A percentile compares a stretch with the other conserved stretches of the same genome.
phyloP scores from a whole-genome alignment of 1,140 invertebrate genomes.

The Semibalanus balanoides region DNA sequence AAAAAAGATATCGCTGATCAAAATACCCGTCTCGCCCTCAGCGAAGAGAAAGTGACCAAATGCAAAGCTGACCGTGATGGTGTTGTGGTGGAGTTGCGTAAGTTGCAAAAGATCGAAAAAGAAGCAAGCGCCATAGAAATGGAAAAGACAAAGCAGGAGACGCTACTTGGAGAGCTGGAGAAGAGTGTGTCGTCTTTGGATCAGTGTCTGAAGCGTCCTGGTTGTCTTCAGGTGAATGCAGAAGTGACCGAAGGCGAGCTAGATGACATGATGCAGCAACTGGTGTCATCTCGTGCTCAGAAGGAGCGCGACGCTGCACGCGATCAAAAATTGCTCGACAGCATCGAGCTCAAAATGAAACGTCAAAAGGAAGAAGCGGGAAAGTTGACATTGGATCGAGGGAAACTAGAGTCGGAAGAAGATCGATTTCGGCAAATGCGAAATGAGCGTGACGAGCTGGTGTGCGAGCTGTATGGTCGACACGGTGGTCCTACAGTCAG shows the following conservation, averaged over 20 bases:
- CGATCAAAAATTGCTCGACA: background rate
- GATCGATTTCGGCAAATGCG: background rate
- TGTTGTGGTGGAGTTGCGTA: background rate
- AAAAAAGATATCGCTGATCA: slow-evolving; percentile 14
- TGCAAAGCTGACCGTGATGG: slow-evolving; percentile 10
- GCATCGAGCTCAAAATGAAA: background rate
- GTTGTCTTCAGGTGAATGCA: background rate
- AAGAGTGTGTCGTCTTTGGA: background rate
- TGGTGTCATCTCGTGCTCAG: background rate
- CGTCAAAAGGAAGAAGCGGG: background rate
- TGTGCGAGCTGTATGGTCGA: background rate
- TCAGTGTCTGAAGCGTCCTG: background rate
- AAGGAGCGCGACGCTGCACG: background rate
- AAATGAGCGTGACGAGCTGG: background rate
- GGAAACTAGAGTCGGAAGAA: background rate
- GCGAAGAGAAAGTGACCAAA: slow-evolving; percentile 11
- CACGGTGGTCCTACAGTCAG: background rate
- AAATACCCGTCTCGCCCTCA: slow-evolving; percentile 19
- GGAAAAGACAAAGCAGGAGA: background rate
- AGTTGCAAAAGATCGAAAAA: background rate
- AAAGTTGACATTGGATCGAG: background rate
- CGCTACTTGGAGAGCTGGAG: background rate
- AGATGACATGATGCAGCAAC: background rate
- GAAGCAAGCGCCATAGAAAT: background rate
- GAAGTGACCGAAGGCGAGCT: background rate